A percentile compares a stretch with the other conserved stretches of the same genome.
phyloP scores from a whole-genome alignment of 2,888 invertebrate species.

The Enoplolaimus lenunculus region DNA sequence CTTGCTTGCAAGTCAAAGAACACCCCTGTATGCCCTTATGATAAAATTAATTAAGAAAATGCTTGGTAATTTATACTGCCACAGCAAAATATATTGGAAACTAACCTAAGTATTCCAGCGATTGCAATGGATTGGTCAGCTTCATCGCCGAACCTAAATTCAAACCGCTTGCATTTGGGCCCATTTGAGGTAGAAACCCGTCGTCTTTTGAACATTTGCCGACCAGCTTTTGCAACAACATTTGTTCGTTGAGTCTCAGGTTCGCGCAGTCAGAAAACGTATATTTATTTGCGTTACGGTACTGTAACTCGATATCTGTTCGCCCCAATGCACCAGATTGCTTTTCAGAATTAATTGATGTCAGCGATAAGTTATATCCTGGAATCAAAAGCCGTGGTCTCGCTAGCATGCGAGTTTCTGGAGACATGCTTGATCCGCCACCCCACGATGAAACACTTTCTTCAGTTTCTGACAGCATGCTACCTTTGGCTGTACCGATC shows the following conservation, averaged over 20 bases:
- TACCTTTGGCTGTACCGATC: too few species aligned
- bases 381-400: slow-evolving; percentile 17
- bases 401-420: slow-evolving; percentile 16
- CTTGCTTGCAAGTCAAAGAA: too few species aligned
- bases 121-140: neutral
- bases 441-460: neutral
- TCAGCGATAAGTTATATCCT: slow-evolving; percentile 12
- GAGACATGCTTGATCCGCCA: neutral
- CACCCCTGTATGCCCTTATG: too few species aligned
- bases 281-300: too few species aligned
- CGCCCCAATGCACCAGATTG: neutral
- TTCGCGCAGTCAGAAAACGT: too few species aligned
- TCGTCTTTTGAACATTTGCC: neutral
- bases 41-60: too few species aligned
- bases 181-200: neutral
- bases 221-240: too few species aligned
- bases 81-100: too few species aligned
- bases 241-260: too few species aligned
- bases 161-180: neutral
- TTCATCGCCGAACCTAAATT: neutral
- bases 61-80: too few species aligned
- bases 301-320: neutral
- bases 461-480: neutral
- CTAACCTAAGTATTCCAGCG: neutral
- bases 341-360: neutral